Evolutionary conservation across 2,888 invertebrate genomes (phyloP), one percentile per base, ranked within the genome.

Genomic region (Acronicta aceris): DNA sequence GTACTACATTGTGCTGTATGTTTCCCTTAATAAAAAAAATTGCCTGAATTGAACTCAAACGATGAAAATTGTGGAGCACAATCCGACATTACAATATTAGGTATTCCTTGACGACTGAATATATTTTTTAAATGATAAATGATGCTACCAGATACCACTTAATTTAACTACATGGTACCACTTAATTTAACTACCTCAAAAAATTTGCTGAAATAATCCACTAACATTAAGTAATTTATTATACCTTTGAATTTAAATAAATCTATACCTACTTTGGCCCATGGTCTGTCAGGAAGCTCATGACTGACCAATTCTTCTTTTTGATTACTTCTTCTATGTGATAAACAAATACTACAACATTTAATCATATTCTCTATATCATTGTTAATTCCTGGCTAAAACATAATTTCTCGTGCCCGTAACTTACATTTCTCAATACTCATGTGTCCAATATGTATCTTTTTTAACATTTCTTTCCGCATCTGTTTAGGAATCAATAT

Each of bases 101-200:
- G 71, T 33, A 75, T 72, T 0, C 77, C 73, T 9, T 71, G 65
- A 15, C 68, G 57, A 9, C 59, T 45, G 59, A 74, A 72, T 21
- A 68, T 69, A 9, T 40, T 15, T 57, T 76, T 76, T 13, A 71
- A 45, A 30, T 65, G 48, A 10, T 50, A 30, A 13, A 76, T 71
- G 8, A 70, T 41, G 8, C 13, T n/a, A 5, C 46, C 27, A 0
- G 70, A 68, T 21, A 3, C 13, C 5, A 5, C n/a, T 16, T 27
- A 50, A 50, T 27, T 50, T 13, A 17, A 1, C 17, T 53, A 27
- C n/a, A n/a, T n/a, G n/a, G 13, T 21, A 3, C 13, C 5, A 5
- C n/a, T 16, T 27, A 50, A 50, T 27, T 50, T 13, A 17, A 15
- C 13, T 40, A 50, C 3, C 41, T 50, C 50, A n/a, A 50, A 8